Evolutionary conservation across 1,140 invertebrate genomes (phyloP).

Genomic region (Drosophila tristis): DNA sequence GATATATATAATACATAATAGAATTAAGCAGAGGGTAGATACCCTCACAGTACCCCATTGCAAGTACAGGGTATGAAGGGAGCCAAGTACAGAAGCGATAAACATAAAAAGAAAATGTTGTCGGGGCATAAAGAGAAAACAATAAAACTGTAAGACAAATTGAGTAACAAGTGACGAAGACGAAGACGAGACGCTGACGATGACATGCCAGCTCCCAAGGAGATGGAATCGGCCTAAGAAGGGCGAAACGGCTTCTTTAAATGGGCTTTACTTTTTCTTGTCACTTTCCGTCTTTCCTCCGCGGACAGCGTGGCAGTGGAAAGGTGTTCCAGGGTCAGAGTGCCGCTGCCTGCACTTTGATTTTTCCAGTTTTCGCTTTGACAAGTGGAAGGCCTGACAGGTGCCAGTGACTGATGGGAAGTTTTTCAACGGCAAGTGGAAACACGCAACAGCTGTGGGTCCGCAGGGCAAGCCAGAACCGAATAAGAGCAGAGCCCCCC

Average conservation of each 20-base stretch:
- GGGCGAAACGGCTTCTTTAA: conserved; percentile 17
- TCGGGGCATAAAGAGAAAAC: conserved; percentile 57
- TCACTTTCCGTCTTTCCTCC: conserved; percentile 29
- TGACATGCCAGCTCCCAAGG: too few relatives aligned
- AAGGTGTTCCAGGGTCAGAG: conserved; percentile 50
- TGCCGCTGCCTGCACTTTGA: conserved; percentile 20
- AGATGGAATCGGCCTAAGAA: neutral
- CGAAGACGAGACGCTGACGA: conserved; percentile 8
- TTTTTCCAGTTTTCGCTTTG: conserved; percentile 53
- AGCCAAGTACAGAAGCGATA: conserved; percentile 20
- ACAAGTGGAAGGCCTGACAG: conserved; percentile 42
- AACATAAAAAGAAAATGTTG: conserved; percentile 44
- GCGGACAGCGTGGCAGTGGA: neutral
- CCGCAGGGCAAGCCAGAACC: too few relatives aligned
- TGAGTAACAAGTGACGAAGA: conserved; percentile 76
- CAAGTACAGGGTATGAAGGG: too few relatives aligned
- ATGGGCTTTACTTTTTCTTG: conserved; percentile 10
- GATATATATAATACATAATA: too few relatives aligned
- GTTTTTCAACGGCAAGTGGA: conserved; percentile 33
- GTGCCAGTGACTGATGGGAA: conserved; percentile 49
- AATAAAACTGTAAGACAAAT: conserved; percentile 71
- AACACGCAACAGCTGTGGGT: conserved; percentile 35
- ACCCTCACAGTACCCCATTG: too few relatives aligned
- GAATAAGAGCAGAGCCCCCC: too few relatives aligned
- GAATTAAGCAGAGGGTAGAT: too few relatives aligned